Base-by-base conservation (phyloP, 2,113 vertebrate genomes). In the Centropus bengalensis region DNA sequence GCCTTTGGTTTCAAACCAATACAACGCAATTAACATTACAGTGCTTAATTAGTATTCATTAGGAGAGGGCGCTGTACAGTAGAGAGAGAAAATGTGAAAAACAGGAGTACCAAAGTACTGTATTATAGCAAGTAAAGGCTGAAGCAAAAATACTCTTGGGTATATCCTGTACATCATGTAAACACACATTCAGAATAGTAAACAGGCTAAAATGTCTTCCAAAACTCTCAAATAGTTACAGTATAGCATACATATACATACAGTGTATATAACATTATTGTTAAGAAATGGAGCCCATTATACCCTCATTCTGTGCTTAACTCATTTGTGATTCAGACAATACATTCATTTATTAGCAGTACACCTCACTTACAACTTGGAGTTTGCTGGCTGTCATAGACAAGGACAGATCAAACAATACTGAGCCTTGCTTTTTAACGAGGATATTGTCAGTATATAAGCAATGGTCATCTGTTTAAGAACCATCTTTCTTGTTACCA, bases 141-240 rank as follows among this genome's bases (percentile, higher is more conserved):
- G 96, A 96, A 96, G 97, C 96, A 97, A 98, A 98, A 98, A 98
- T 98, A 98, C 88, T 97, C 96, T 97, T 93, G 84, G 30, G 91
- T 97, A 95, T 94, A 97, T 87, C 89, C 94, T 97, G 91, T 97
- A 97, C 94, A 98, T 96, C 54, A 93, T 96, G 96, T 98, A 98
- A 98, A 98, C 94, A 97, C 82, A 93, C 97, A 96, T 96, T 97
- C 94, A 59, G 93, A 94, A 66, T 44, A 97, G 58, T 80, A 96
- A 97, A 96, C 78, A 96, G 95, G 94, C 83, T 94, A 96, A 96
- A 96, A 92, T 94, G 55, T 95, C 59, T 97, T 96, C 91, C 81
- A 88, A 92, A 33, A 69, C 83, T 89, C 79, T 66, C 55, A 45
- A 77, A 91, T 44, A 88, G 92, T 89, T 91, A 89, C 42, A 94